A percentile compares a stretch with the other conserved stretches of the same genome.
These are phyloP conservation scores for Coptotermes formosanus DNA, from an alignment of 1,140 invertebrate genomes.

Conservation along the genomic window DNA sequence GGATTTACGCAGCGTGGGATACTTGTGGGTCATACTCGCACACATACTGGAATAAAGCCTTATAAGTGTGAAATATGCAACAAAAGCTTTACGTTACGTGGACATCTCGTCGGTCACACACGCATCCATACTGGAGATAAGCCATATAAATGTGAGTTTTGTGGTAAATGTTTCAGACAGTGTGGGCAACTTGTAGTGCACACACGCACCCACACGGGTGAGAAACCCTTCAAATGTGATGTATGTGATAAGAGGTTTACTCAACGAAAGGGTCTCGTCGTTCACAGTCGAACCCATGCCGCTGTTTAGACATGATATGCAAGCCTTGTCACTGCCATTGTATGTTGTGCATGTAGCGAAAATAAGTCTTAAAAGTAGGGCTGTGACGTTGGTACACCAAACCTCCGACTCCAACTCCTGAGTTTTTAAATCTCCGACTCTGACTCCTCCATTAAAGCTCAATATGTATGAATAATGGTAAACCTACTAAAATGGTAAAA, in stretches of 20 bases:
- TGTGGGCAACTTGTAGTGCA: neutral
- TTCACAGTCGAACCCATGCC: neutral
- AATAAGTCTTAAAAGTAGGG: too few relatives aligned
- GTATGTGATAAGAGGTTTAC: neutral
- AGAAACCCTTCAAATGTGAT: neutral
- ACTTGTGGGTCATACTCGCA: slow-evolving; percentile 1
- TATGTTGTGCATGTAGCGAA: too few relatives aligned
- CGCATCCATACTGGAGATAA: neutral
- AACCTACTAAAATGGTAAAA: too few relatives aligned
- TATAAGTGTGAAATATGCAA: slow-evolving; percentile 1
- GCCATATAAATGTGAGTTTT: neutral
- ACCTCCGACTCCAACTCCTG: too few relatives aligned
- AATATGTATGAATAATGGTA: too few relatives aligned
- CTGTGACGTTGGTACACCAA: too few relatives aligned
- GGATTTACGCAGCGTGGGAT: slow-evolving; percentile 40
- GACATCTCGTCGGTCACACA: neutral
- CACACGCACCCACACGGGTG: neutral
- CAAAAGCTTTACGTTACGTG: neutral
- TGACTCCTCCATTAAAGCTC: too few relatives aligned
- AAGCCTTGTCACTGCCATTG: too few relatives aligned
- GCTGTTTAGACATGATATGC: neutral
- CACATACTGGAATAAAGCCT: slow-evolving; percentile 29
- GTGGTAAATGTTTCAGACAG: neutral
- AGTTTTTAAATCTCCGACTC: too few relatives aligned
- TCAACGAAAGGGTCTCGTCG: neutral